Conservation (phyloP, 2,888 invertebrate genomes). For the Polymixis flavicincta region DNA sequence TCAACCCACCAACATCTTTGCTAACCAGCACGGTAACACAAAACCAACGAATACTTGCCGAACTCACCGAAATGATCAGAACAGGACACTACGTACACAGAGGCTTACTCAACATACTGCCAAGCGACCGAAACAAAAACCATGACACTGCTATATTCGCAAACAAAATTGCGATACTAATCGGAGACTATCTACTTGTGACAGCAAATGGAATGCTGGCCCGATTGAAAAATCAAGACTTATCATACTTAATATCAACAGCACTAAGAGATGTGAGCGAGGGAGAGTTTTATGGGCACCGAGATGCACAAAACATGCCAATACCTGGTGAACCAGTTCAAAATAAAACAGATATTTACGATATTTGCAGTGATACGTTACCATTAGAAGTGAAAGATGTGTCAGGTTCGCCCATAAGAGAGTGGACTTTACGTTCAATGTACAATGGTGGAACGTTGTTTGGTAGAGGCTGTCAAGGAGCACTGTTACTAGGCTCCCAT, state of each 20-base stretch:
- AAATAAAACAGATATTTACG: constrained; percentile 72
- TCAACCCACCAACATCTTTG: constrained; percentile 90
- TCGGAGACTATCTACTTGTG: constrained; percentile 96
- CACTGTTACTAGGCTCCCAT: constrained; percentile 94
- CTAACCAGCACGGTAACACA: constrained; percentile 90
- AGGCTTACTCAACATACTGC: constrained; percentile 87
- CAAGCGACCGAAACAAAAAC: constrained; percentile 88
- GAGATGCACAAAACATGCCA: constrained; percentile 94
- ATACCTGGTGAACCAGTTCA: constrained; percentile 91
- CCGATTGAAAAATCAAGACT: constrained; percentile 92
- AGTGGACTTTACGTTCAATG: constrained; percentile 94
- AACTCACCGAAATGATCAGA: constrained; percentile 97
- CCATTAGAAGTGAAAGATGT: constrained; percentile 82
- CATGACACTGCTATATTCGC: constrained; percentile 95
- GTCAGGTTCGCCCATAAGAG: constrained; percentile 91
- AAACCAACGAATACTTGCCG: constrained; percentile 87
- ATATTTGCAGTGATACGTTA: constrained; percentile 80
- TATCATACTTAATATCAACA: constrained; percentile 95
- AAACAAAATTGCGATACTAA: constrained; percentile 96
- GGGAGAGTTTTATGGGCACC: constrained; percentile 94
- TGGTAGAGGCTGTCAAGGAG: constrained; percentile 95
- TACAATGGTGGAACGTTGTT: constrained; percentile 92
- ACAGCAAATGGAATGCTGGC: constrained; percentile 96
- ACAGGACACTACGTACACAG: constrained; percentile 96
- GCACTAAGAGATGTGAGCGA: constrained; percentile 95